phyloP scores from a whole-genome alignment of 2,888 invertebrate genomes.

The Cistogaster globosa region DNA sequence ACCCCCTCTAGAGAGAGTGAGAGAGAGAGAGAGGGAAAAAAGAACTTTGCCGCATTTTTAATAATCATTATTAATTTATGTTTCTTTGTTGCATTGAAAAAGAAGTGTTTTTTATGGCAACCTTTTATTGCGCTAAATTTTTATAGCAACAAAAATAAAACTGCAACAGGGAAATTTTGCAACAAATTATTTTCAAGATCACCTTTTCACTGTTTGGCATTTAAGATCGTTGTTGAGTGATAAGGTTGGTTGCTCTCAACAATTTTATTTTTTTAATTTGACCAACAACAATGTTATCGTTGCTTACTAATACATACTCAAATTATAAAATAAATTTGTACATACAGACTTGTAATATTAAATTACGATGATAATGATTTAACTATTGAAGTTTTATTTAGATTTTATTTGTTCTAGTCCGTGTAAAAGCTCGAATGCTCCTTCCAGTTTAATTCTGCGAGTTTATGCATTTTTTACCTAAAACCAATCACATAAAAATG shows the following conservation, averaged over 20 bases:
- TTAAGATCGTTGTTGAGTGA: conserved; percentile 52
- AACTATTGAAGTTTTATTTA: no score
- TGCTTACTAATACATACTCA: neutral
- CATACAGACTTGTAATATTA: neutral
- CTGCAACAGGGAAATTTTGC: conserved; percentile 46
- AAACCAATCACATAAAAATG: no score
- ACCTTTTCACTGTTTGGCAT: conserved; percentile 44
- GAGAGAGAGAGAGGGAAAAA: no score
- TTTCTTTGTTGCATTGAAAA: neutral
- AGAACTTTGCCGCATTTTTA: neutral
- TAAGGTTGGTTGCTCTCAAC: conserved; percentile 36
- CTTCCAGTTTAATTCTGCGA: no score
- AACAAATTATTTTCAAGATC: conserved; percentile 70
- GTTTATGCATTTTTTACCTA: no score
- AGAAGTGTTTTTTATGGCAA: conserved; percentile 1
- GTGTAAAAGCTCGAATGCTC: no score
- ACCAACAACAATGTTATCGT: neutral
- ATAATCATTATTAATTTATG: neutral
- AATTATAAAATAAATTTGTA: neutral
- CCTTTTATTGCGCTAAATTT: conserved; percentile 1
- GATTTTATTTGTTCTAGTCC: no score
- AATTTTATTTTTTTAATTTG: neutral
- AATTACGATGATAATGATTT: no score
- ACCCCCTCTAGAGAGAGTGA: no score
- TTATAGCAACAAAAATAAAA: neutral